Evolutionary conservation across 2,113 vertebrate species (phyloP).

Genomic region (Gulo gulo): DNA sequence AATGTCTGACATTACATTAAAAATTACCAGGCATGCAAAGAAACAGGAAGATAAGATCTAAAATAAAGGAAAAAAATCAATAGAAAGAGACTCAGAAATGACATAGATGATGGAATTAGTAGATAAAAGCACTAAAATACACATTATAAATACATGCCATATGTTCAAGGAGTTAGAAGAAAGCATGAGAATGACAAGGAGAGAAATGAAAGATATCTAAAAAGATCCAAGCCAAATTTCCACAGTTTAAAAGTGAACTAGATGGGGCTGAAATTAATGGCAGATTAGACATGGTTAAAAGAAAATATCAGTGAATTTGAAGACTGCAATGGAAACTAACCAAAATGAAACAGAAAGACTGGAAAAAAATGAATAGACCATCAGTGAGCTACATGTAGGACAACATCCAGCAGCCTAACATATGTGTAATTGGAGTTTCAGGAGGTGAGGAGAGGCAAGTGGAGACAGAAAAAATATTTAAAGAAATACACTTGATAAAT

Average conservation of each 20-base stretch:
- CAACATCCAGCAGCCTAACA: neutral
- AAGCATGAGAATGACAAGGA: neutral
- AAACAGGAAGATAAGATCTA: neutral
- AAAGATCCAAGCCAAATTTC: neutral
- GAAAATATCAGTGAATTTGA: neutral
- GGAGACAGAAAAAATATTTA: neutral
- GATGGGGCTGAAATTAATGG: neutral
- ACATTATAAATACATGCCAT: neutral
- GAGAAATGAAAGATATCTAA: neutral
- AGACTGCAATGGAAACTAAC: neutral
- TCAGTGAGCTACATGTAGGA: neutral
- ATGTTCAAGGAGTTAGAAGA: neutral
- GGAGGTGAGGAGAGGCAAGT: neutral
- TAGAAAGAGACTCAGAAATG: neutral
- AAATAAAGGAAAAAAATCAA: neutral
- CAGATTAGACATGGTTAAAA: neutral
- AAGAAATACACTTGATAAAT: constrained; percentile 9
- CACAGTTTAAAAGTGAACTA: neutral
- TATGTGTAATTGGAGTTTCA: neutral
- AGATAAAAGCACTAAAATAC: neutral
- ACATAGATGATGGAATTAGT: neutral
- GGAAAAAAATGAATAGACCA: neutral
- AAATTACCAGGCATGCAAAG: neutral
- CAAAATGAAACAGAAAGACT: constrained; percentile 2
- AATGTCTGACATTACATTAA: neutral